These are phyloP conservation scores for Laupala kohalensis DNA, from an alignment of 1,140 invertebrate genomes.

Conservation along the genomic window DNA sequence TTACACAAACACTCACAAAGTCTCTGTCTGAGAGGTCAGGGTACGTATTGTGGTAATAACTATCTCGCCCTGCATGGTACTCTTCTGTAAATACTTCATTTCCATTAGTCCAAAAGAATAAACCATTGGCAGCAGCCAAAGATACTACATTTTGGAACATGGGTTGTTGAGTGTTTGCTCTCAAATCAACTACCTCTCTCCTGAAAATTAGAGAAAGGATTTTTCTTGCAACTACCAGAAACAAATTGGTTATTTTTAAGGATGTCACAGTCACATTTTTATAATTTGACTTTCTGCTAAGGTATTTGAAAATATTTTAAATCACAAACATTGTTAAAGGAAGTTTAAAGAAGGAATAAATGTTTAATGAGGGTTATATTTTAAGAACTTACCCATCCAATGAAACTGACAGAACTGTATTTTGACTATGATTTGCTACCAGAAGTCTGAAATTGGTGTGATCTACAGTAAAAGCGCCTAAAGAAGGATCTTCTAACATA, in stretches of 20 bases:
- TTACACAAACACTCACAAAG: conserved; percentile 41
- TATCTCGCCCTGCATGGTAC: conserved; percentile 45
- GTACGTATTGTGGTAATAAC: conserved; percentile 63
- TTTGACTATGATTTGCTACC: conserved; percentile 53
- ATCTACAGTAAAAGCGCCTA: conserved; percentile 65
- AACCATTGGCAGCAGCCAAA: conserved; percentile 53
- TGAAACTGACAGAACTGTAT: conserved; percentile 66
- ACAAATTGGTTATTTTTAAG: too few species aligned
- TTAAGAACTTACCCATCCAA: conserved; percentile 51
- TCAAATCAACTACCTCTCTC: conserved; percentile 52
- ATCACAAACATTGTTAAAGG: too few species aligned
- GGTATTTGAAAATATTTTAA: too few species aligned
- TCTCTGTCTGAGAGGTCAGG: conserved; percentile 33
- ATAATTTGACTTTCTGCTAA: too few species aligned
- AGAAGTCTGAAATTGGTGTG: conserved; percentile 67
- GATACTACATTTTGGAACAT: conserved; percentile 66
- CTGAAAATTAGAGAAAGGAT: conserved; percentile 25
- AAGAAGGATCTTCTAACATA: conserved; percentile 42
- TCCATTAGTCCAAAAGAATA: conserved; percentile 76
- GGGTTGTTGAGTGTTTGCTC: conserved; percentile 57
- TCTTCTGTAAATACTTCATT: conserved; percentile 54
- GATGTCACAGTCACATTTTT: too few species aligned
- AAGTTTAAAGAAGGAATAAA: background rate
- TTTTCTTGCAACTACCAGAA: background rate
- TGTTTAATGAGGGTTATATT: conserved; percentile 5